These are phyloP conservation scores for Colletes latitarsis DNA, from an alignment of 1,140 invertebrate species.

Conservation along the genomic window DNA sequence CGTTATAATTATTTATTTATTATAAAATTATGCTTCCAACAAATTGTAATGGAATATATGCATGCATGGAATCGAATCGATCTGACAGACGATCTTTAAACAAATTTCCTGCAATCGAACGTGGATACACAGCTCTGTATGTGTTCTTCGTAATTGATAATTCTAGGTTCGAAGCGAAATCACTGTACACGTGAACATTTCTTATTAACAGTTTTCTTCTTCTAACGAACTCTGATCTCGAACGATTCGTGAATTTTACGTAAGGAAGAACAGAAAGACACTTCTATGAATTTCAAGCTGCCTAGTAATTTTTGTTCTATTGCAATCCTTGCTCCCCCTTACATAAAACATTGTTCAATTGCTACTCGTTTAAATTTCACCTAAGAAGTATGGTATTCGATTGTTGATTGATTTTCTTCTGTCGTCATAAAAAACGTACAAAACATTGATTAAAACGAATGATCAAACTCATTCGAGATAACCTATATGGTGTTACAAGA, in stretches of 20 bases:
- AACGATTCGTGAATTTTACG: constrained; percentile 30
- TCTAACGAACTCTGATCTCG: neutral
- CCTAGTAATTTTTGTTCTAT: neutral
- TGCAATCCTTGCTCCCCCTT: constrained; percentile 27
- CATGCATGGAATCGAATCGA: constrained; percentile 55
- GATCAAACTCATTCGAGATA: constrained; percentile 35
- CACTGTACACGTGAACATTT: constrained; percentile 17
- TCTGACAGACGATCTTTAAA: constrained; percentile 40
- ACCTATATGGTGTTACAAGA: constrained; percentile 9
- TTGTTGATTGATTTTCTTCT: constrained; percentile 22
- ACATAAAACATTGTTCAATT: constrained; percentile 31
- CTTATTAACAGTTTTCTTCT: neutral
- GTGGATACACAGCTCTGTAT: constrained; percentile 34
- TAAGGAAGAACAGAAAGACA: constrained; percentile 19
- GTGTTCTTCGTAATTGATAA: constrained; percentile 22
- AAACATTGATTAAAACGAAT: constrained; percentile 37
- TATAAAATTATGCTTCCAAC: constrained; percentile 78
- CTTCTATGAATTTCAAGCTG: constrained; percentile 14
- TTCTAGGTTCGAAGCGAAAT: constrained; percentile 25
- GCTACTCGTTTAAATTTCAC: constrained; percentile 38
- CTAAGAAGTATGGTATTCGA: constrained; percentile 36
- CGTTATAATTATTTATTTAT: constrained; percentile 78
- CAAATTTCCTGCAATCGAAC: constrained; percentile 30
- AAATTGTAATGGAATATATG: constrained; percentile 61
- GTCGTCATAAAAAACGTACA: constrained; percentile 40